Base-by-base conservation (phyloP, 2,113 vertebrate species). In the Pangasianodon hypophthalmus region DNA sequence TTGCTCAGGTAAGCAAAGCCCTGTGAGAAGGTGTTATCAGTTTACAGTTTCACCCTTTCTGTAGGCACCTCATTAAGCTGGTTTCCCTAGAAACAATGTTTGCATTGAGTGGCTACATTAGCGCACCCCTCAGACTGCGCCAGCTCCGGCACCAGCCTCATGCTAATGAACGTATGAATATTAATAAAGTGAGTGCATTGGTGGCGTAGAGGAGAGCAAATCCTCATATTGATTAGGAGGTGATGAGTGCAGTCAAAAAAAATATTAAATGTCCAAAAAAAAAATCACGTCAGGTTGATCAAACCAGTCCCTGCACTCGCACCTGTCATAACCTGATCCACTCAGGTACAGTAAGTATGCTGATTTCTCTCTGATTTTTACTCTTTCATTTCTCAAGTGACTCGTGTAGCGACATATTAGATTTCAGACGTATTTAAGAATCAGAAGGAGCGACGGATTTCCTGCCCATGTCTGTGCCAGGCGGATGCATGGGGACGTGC, bases 401-500 rank as follows among this genome's bases (percentile, higher is more conserved):
- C 93, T 92, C 90, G 88, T 92, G 58, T 26, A 58, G 46, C 77
- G 50, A 81, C 56, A 91, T 56, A 69, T 87, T 88, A 92, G 94
- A 92, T 95, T 95, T 96, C 94, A 95, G 96, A 95, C 94, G 94
- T 95, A 94, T 92, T 94, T 92, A 90, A 87, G 90, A 89, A 94
- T 94, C 92, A 90, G 91, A 93, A 92, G 89, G 87, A 92, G 88
- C 90, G 94, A 96, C 94, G 93, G 93, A 96, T 95, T 95, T 94
- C 94, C 94, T 95, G 93, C 95, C 95, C 94, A 93, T 46, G 89
- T 88, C 87, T 90, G 62, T 32, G 82, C 32, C 46, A 56, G 69
- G 29, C 46, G 92, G 92, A 94, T 94, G 86, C 90, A 92, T 46
- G 89, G 91, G 9, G 92, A 93, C 91, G 95, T 95, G 93, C 94